These are phyloP conservation scores for Bradypodion pumilum DNA, from an alignment of 2,797 vertebrate species.

Conservation along the genomic window DNA sequence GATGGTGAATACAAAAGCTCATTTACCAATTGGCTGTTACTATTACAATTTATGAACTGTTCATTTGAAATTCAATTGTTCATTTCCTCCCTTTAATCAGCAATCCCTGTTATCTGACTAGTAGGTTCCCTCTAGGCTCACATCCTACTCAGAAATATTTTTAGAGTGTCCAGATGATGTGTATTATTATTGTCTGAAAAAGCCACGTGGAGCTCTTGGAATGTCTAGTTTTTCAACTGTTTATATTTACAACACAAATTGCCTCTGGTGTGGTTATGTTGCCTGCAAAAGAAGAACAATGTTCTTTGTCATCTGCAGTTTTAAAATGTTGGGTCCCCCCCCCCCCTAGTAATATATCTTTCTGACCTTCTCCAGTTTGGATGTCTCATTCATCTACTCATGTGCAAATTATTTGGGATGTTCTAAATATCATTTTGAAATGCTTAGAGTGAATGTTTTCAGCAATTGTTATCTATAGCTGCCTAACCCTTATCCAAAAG, in stretches of 20 bases:
- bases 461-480: conserved; percentile 22
- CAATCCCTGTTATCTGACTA: not conserved
- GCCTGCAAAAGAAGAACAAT: conserved; percentile 40
- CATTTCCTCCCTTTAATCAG: not conserved
- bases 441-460: conserved; percentile 10
- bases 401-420: conserved; percentile 6
- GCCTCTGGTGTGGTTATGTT: conserved; percentile 29
- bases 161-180: conserved; percentile 21
- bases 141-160: conserved; percentile 45
- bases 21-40: not conserved
- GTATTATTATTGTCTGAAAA: conserved; percentile 29
- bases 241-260: conserved; percentile 17
- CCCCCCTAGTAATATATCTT: not conserved
- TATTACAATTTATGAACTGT: not conserved
- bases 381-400: conserved; percentile 17
- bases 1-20: not conserved
- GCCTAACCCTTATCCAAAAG: not conserved
- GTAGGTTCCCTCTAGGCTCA: not conserved
- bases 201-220: conserved; percentile 15
- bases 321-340: too few relatives aligned
- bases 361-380: conserved; percentile 9
- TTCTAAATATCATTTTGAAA: conserved; percentile 29
- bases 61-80: not conserved
- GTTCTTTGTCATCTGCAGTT: not conserved
- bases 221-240: conserved; percentile 41